Conservation (phyloP, 2,113 vertebrate species). For the Pontoporia blainvillei region DNA sequence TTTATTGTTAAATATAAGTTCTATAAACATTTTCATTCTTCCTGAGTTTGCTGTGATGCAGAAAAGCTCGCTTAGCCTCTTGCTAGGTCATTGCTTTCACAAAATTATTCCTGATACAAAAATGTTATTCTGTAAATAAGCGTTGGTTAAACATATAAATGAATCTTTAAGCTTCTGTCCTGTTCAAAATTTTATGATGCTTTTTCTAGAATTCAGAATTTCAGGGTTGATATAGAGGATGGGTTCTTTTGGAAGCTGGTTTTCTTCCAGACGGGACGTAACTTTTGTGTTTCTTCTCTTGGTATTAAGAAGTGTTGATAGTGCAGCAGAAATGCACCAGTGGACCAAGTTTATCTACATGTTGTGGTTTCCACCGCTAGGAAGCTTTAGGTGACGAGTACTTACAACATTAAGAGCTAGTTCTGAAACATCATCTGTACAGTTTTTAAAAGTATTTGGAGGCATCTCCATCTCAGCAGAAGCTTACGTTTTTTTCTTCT, state of each 20-base stretch:
- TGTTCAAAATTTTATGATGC: not conserved
- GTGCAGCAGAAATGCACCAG: not conserved
- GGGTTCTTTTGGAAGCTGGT: not conserved
- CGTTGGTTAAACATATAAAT: not conserved
- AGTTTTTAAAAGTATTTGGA: not conserved
- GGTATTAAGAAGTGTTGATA: not conserved
- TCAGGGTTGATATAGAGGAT: not conserved
- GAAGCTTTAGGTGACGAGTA: not conserved
- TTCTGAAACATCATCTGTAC: not conserved
- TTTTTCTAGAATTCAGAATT: not conserved
- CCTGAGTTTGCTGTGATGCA: not conserved
- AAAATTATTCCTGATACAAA: not conserved
- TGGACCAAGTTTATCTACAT: not conserved
- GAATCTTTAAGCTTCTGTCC: conserved; percentile 1
- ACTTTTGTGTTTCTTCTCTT: not conserved
- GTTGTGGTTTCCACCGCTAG: not conserved
- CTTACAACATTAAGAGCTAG: not conserved
- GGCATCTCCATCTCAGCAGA: not conserved
- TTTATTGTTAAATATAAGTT: not conserved
- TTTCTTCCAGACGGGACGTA: not conserved
- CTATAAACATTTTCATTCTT: not conserved
- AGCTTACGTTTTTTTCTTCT: not conserved
- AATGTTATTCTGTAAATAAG: not conserved
- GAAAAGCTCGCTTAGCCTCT: not conserved
- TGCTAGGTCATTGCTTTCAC: not conserved